Percentiles rank a stretch among this genome's conserved stretches.
phyloP scores from a whole-genome alignment of 2,113 vertebrate genomes.

The Poeciliopsis prolifica region DNA sequence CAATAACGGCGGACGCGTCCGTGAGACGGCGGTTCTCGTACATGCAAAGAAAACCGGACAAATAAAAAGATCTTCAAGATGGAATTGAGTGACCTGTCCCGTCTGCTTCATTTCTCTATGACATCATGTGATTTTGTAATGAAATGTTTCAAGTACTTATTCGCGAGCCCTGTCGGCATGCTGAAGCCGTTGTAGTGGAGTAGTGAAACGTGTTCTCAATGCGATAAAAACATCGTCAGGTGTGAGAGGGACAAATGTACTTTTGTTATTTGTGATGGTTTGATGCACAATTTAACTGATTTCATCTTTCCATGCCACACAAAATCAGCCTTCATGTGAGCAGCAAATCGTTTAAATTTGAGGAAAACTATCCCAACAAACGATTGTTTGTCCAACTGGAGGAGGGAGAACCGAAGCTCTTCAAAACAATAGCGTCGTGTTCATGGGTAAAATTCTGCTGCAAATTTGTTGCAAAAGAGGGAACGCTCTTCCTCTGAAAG shows the following conservation, averaged over 20 bases:
- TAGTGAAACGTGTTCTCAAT: neutral
- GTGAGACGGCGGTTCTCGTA: constrained; percentile 23
- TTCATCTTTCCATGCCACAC: neutral
- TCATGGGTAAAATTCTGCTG: no score
- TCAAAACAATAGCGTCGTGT: no score
- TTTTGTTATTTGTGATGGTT: no score
- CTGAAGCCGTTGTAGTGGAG: neutral
- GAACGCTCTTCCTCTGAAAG: no score
- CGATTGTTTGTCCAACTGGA: no score
- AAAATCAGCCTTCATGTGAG: neutral
- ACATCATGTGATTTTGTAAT: neutral
- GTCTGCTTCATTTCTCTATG: neutral
- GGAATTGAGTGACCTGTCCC: constrained; percentile 16
- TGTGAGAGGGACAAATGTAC: no score
- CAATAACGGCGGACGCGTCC: constrained; percentile 21
- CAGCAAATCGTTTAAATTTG: neutral
- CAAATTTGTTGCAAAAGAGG: no score
- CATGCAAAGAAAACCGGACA: constrained; percentile 38
- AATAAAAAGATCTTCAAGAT: constrained; percentile 57
- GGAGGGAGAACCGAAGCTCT: no score
- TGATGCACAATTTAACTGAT: no score
- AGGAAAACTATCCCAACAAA: no score
- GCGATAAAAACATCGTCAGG: no score
- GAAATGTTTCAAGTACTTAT: neutral
- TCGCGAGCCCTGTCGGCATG: neutral